Evolutionary conservation across 2,888 invertebrate genomes (phyloP), one percentile per base, ranked within the genome.

Genomic region (Ophion ventricosus): DNA sequence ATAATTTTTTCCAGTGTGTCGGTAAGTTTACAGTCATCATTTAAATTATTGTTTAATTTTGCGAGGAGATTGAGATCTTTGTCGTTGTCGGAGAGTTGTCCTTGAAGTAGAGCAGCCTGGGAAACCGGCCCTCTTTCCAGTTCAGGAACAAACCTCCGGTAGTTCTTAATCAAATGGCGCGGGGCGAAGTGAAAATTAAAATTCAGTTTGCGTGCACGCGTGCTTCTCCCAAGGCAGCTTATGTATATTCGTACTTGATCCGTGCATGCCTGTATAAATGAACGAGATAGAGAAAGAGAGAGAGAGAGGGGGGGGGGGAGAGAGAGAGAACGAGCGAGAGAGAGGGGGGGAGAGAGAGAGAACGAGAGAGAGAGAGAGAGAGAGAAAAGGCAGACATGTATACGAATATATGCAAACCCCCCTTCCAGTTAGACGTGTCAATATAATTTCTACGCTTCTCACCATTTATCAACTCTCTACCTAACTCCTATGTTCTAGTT

Each of bases 181-280:
- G 86, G 57, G 72, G 83, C 84, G 82, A 88, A 91, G 89, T 87
- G 88, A 89, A 91, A 91, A 90, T 91, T 91, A 89, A 91, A 89
- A 91, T 91, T 91, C 91, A 90, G 86, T 80, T 82, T 81, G 35
- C 35, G 35, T 35, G 35, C 35, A 35, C 35, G 89, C 91, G 90
- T 74, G 63, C 69, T 64, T 73, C 80, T 75, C 64, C 85, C 87
- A 87, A 86, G 86, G 85, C 75, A 70, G 64, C 66, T 40, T 69
- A 43, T 57, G 70, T 83, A 84, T 87, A 84, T 35, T 7, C 56
- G 73, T 64, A 56, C 56, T 43, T 59, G 63, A 72, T 54, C 57
- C 20, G 70, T 64, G 57, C 70, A 69, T 70, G 75, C 10, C 54
- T 35, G 35, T 35, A 35, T 35, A 35, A 35, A 35, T 35, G 35